Base-by-base conservation (phyloP, 2,888 invertebrate genomes). In the Sceliomorpha sp. region DNA sequence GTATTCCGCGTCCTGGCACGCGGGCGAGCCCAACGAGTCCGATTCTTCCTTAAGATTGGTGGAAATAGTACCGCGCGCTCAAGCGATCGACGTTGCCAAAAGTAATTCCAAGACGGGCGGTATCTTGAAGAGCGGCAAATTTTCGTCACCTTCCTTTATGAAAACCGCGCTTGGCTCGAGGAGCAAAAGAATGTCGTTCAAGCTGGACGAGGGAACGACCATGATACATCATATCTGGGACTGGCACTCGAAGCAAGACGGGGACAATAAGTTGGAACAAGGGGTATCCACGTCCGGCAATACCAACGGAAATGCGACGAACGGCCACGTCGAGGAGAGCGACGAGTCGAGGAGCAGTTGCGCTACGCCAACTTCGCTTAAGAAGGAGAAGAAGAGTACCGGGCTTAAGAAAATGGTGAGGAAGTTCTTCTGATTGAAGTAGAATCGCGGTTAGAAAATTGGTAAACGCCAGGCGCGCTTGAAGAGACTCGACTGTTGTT, bases 391-490 rank as follows among this genome's bases (percentile, higher is more conserved):
- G 80, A 94, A 93, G 86, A 90, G 89, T 79, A 92, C 92, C 82
- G 91, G 93, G 80, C 90, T 95, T 74, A 94, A 93, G 86, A 93
- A 93, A 88, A 92, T 95, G 85, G 91, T 95, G 83, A 94, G 92
- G 79, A 95, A 94, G 90, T 93, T 95, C 84, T 95, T 95, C 90
- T 94, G 90, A 92, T 85, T 83, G 73, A 90, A 90, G 75, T 85
- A 81, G 72, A 44, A 6, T 14, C 15, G 4, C 6, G 7, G 51
- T 4, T 53, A 40, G 20, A 14, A 12, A 17, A 17, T 3, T 1
- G 9, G 1, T n/a, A 37, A 31, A 10, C 6, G 2, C 4, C 31
- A 10, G 8, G 10, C 10, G 31, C 9, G 2, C 17, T 17, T 37
- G 37, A 9, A 10, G 10, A 9, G 12, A 32, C 12, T 32, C 3